A percentile compares a stretch with the other conserved stretches of the same genome.
Conservation (phyloP, 2,888 invertebrate species). For the Chelonus formosanus region DNA sequence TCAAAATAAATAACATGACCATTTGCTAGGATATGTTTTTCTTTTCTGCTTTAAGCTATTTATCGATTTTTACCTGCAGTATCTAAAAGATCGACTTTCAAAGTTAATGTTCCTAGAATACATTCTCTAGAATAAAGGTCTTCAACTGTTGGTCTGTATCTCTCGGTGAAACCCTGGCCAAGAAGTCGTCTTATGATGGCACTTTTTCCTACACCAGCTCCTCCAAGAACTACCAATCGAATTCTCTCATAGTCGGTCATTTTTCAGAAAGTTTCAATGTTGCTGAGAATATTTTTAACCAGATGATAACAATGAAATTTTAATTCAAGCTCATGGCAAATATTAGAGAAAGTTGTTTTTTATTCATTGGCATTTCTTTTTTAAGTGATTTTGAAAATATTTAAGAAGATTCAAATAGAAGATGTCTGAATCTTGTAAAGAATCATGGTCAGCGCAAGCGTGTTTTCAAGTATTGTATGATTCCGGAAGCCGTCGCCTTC, state of each 20-base stretch:
- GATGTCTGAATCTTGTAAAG: constrained; percentile 2
- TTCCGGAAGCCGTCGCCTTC: background rate
- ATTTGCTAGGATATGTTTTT: background rate
- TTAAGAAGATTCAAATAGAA: constrained; percentile 17
- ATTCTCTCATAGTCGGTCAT: constrained; percentile 82
- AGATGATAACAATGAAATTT: background rate
- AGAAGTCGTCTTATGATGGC: constrained; percentile 84
- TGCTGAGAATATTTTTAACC: background rate
- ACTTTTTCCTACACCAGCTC: constrained; percentile 85
- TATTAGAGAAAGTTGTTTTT: no score
- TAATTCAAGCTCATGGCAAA: no score
- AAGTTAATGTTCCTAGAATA: constrained; percentile 76
- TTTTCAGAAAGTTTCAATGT: constrained; percentile 38
- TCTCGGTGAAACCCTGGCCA: constrained; percentile 80
- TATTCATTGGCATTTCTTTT: background rate
- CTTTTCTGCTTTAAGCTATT: background rate
- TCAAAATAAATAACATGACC: background rate
- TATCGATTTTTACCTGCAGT: constrained; percentile 56
- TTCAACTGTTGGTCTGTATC: constrained; percentile 87
- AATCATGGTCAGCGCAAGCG: constrained; percentile 11
- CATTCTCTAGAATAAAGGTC: constrained; percentile 88
- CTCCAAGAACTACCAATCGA: constrained; percentile 83
- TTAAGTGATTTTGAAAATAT: background rate
- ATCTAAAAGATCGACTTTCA: constrained; percentile 70
- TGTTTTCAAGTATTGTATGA: constrained; percentile 14